These are phyloP conservation scores for Drosophila santomea DNA, from an alignment of 1,140 invertebrate genomes.

Conservation along the genomic window DNA sequence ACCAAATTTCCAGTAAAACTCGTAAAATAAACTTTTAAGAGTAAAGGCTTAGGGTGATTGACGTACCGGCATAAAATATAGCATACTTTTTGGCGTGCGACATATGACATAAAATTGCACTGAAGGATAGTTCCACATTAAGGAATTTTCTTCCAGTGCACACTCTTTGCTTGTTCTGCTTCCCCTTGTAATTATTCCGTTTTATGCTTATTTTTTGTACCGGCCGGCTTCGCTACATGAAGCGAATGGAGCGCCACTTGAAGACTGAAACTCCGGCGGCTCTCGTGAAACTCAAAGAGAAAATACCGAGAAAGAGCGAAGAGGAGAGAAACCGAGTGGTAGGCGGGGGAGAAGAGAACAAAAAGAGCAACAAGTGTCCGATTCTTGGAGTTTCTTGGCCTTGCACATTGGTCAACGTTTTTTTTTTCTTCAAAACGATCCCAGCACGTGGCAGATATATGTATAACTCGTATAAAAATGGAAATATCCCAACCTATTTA, in stretches of 20 bases:
- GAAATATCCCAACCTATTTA: not conserved
- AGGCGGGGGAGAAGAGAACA: slow-evolving; percentile 1
- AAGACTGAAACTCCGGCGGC: slow-evolving; percentile 33
- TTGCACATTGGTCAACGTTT: slow-evolving; percentile 19
- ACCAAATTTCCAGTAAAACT: too few relatives aligned
- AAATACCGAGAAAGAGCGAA: slow-evolving; percentile 2
- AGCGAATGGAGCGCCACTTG: slow-evolving; percentile 57
- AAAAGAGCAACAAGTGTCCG: slow-evolving; percentile 74
- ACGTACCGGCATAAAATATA: too few relatives aligned
- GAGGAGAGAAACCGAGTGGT: not conserved
- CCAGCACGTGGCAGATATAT: slow-evolving; percentile 33
- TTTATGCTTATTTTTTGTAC: slow-evolving; percentile 56
- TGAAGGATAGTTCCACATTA: too few relatives aligned
- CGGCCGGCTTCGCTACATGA: slow-evolving; percentile 62
- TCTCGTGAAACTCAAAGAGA: slow-evolving; percentile 32
- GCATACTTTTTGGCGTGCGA: not conserved
- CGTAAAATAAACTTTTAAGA: too few relatives aligned
- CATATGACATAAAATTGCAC: too few relatives aligned
- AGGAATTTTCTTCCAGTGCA: not conserved
- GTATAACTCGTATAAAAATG: not conserved
- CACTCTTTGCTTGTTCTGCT: slow-evolving; percentile 30
- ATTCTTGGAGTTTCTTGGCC: slow-evolving; percentile 40
- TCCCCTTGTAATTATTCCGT: slow-evolving; percentile 46
- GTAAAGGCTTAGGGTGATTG: too few relatives aligned
- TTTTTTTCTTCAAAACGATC: not conserved